phyloP scores from a whole-genome alignment of 2,113 vertebrate genomes.

The Nannobrachium achirus region DNA sequence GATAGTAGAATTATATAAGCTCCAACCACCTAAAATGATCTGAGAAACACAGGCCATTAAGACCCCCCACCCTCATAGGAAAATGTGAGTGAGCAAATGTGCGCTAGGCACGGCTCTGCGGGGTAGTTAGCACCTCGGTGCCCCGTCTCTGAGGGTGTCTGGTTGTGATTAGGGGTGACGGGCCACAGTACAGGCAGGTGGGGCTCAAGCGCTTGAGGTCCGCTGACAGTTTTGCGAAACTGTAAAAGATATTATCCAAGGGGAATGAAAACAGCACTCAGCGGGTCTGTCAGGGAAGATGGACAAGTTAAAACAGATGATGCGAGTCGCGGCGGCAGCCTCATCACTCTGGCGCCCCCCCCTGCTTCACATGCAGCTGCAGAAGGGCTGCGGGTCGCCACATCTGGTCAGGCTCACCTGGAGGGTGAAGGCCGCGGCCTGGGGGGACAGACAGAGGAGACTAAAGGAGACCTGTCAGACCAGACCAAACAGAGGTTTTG shows the following conservation, averaged over 20 bases:
- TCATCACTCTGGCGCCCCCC: constrained; percentile 44
- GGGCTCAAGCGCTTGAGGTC: constrained; percentile 44
- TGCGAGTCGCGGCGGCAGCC: constrained; percentile 53
- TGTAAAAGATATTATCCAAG: constrained; percentile 79
- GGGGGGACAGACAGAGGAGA: constrained; percentile 57
- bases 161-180: constrained; percentile 70
- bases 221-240: constrained; percentile 74
- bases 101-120: constrained; percentile 35
- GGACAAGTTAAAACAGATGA: constrained; percentile 81
- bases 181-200: constrained; percentile 67
- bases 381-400: constrained; percentile 64
- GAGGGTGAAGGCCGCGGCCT: constrained; percentile 57
- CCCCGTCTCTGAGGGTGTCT: constrained; percentile 61
- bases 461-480: constrained; percentile 67
- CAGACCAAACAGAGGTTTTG: constrained; percentile 66
- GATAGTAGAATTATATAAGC: constrained; percentile 1
- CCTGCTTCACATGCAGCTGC: constrained; percentile 62
- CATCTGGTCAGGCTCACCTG: constrained; percentile 77
- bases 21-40: constrained; percentile 29
- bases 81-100: constrained; percentile 47
- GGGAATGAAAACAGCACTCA: constrained; percentile 75
- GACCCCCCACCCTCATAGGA: constrained; percentile 25
- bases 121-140: constrained; percentile 65
- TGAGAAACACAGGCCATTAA: constrained; percentile 41
- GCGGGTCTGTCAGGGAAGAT: constrained; percentile 73